These are phyloP conservation scores for Tethea ocularis DNA, from an alignment of 2,888 invertebrate genomes.

Conservation along the genomic window DNA sequence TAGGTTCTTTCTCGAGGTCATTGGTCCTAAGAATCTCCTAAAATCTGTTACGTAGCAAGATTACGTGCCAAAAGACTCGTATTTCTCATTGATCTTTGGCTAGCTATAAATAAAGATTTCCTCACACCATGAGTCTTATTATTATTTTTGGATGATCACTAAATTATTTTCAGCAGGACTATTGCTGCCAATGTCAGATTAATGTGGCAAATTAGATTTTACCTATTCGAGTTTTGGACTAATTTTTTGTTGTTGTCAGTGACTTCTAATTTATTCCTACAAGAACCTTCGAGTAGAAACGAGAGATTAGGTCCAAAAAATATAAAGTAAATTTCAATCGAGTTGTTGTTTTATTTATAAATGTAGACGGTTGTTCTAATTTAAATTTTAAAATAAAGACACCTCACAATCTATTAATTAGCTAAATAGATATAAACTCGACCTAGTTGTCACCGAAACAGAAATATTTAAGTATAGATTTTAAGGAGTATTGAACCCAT, in stretches of 20 bases:
- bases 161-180: neutral
- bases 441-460: slow-evolving; percentile 46
- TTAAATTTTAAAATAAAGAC: no score
- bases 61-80: neutral
- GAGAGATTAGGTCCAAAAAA: no score
- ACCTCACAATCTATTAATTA: no score
- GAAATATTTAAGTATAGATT: slow-evolving; percentile 19
- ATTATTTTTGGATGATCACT: neutral
- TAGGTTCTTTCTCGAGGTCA: slow-evolving; percentile 1
- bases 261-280: no score
- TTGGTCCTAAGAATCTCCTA: slow-evolving; percentile 1
- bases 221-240: no score
- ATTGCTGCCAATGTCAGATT: neutral
- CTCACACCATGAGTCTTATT: neutral
- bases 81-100: neutral
- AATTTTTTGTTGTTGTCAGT: no score
- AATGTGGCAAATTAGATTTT: neutral
- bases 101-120: neutral
- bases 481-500: slow-evolving; percentile 31
- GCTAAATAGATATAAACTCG: neutral
- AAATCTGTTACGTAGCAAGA: neutral
- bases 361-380: no score
- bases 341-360: no score
- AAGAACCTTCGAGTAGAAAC: no score
- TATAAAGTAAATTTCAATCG: no score